These are phyloP conservation scores for Morus bassanus DNA, from an alignment of 2,797 vertebrate genomes.

Conservation along the genomic window DNA sequence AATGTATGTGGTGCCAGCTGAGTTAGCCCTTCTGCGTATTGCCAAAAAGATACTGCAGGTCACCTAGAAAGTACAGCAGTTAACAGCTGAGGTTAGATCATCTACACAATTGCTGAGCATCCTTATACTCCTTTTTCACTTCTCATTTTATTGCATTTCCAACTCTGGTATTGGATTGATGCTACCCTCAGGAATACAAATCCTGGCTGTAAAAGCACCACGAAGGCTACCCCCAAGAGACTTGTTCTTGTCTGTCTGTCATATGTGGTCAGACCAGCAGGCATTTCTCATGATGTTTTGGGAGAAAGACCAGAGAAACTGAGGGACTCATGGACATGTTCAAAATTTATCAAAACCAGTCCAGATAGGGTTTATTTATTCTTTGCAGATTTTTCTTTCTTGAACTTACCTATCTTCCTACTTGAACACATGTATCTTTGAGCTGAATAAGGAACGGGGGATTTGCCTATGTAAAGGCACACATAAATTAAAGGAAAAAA, in stretches of 20 bases:
- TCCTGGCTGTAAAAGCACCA: not conserved
- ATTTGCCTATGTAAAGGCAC: not conserved
- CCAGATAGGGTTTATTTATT: not conserved
- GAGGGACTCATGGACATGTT: not conserved
- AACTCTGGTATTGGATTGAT: not conserved
- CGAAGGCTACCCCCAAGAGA: not conserved
- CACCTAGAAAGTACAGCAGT: not conserved
- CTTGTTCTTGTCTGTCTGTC: not conserved
- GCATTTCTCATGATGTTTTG: not conserved
- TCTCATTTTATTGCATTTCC: not conserved
- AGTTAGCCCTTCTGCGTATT: not conserved
- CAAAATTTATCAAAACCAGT: not conserved
- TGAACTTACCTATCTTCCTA: not conserved
- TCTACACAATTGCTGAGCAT: not conserved
- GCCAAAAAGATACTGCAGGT: not conserved
- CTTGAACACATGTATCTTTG: not conserved
- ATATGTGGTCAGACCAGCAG: not conserved
- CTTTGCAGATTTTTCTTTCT: not conserved
- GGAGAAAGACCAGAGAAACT: not conserved
- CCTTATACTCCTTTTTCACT: not conserved
- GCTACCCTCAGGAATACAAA: not conserved
- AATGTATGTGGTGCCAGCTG: not conserved
- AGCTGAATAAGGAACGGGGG: not conserved
- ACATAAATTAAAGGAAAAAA: not conserved
- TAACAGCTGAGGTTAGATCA: not conserved